Percentiles rank a stretch among this genome's conserved stretches.
Evolutionary conservation across 1,140 invertebrate genomes (phyloP).

Genomic region (Anagrus nilaparvatae): DNA sequence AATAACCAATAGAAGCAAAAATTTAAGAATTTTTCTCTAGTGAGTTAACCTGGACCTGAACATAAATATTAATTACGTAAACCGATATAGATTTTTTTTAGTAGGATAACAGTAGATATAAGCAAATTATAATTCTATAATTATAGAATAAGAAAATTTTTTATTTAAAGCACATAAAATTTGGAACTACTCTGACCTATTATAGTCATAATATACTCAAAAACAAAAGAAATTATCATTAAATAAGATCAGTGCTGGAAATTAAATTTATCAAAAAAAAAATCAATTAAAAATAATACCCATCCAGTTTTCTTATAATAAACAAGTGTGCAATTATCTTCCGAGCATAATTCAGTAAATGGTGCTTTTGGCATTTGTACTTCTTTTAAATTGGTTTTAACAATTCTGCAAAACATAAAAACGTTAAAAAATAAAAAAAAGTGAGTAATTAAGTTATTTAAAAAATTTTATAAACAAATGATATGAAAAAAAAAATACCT

Average conservation of each 20-base stretch:
- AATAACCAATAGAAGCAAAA: too few species aligned
- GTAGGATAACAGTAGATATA: too few species aligned
- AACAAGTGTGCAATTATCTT: conserved; percentile 15
- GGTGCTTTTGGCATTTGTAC: conserved; percentile 16
- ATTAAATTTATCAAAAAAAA: neutral
- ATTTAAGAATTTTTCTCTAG: too few species aligned
- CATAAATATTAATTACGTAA: too few species aligned
- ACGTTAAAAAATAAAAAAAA: neutral
- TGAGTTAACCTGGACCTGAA: too few species aligned
- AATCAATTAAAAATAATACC: conserved; percentile 13
- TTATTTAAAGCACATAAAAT: too few species aligned
- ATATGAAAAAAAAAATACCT: conserved; percentile 11
- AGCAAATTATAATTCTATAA: too few species aligned
- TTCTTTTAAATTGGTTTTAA: conserved; percentile 9
- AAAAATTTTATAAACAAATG: neutral
- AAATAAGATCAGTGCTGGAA: neutral
- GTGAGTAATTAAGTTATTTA: neutral
- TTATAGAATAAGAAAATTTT: too few species aligned
- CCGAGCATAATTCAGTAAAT: conserved; percentile 11
- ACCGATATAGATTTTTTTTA: too few species aligned
- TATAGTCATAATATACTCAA: too few species aligned
- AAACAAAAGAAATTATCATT: neutral
- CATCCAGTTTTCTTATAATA: conserved; percentile 13
- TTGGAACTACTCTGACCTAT: too few species aligned
- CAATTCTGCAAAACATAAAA: conserved; percentile 13